Evolutionary conservation across 92 coral and sea anemone species (phyloP).

Genomic region (Heteractis magnifica): DNA sequence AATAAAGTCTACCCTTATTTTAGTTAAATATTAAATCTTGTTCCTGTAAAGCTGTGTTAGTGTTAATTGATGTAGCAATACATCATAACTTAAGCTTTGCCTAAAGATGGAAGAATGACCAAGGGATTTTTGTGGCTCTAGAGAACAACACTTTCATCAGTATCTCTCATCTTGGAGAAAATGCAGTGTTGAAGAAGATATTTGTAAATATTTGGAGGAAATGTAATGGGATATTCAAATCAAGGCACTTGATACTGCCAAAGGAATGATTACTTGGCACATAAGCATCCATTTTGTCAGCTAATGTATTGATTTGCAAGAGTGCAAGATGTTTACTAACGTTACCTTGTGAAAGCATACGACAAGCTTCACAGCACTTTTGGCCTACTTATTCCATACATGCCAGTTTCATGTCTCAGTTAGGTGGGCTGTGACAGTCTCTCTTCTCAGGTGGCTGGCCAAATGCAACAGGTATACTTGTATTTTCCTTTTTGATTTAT

Average conservation of each 20-base stretch:
- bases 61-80: neutral
- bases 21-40: too few species aligned
- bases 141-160: too few species aligned
- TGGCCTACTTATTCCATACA: conserved; percentile 72
- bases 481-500: neutral
- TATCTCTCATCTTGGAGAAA: too few species aligned
- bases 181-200: too few species aligned
- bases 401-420: conserved; percentile 64
- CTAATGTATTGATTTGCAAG: neutral
- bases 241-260: neutral
- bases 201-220: too few species aligned
- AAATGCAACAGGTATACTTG: conserved; percentile 2
- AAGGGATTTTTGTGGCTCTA: too few species aligned
- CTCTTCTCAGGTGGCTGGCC: neutral
- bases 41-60: neutral
- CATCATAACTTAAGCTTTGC: too few species aligned
- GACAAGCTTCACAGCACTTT: conserved; percentile 83
- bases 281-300: neutral
- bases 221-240: neutral
- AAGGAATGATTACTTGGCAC: neutral
- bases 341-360: conserved; percentile 69
- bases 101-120: too few species aligned
- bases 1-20: too few species aligned
- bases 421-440: conserved; percentile 45
- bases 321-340: conserved; percentile 58